These are phyloP conservation scores for Protaetia brevitarsis DNA, from an alignment of 1,140 invertebrate genomes.

Conservation along the genomic window DNA sequence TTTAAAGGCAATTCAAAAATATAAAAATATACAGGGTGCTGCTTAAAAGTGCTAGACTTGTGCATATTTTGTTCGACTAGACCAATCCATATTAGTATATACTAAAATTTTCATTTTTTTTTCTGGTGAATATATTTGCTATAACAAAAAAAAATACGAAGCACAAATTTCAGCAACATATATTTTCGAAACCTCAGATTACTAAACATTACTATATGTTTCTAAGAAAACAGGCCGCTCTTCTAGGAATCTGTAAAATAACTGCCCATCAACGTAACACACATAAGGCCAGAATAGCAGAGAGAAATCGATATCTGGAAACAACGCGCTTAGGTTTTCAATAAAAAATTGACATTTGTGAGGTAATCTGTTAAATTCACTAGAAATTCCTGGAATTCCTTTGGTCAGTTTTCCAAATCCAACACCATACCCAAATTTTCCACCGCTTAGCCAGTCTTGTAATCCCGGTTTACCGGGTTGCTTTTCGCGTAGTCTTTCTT, in stretches of 20 bases:
- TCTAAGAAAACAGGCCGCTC: conserved; percentile 19
- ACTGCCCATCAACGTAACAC: conserved; percentile 37
- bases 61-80: too few species aligned
- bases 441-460: not conserved
- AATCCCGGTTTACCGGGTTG: not conserved
- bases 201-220: conserved; percentile 25
- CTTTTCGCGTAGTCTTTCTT: not conserved
- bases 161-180: too few species aligned
- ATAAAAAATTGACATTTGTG: conserved; percentile 34
- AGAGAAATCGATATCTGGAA: conserved; percentile 39
- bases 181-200: too few species aligned
- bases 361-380: conserved; percentile 22
- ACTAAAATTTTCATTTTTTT: too few species aligned
- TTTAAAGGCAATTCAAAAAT: too few species aligned
- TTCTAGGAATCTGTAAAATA: conserved; percentile 34
- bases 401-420: not conserved
- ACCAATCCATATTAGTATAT: too few species aligned
- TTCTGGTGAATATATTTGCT: too few species aligned
- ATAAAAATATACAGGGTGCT: too few species aligned
- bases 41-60: too few species aligned
- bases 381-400: not conserved
- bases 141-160: too few species aligned
- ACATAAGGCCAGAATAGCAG: conserved; percentile 36
- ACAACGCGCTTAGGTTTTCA: conserved; percentile 35
- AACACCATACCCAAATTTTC: not conserved